Conservation (phyloP, 1,140 invertebrate species). For the Protaetia brevitarsis region DNA sequence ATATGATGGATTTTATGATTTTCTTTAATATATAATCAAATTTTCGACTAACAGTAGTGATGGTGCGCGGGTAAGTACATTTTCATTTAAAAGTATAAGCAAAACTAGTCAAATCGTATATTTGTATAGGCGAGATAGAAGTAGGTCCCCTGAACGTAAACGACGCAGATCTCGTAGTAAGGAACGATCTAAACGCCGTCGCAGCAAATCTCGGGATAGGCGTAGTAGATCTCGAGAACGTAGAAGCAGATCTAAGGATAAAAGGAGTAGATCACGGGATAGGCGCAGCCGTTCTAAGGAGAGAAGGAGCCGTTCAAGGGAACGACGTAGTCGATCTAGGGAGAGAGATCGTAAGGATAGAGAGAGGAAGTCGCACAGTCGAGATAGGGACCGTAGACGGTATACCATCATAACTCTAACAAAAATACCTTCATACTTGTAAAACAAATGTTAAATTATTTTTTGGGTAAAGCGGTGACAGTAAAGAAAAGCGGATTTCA, state of each 20-base stretch:
- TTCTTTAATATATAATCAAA: background rate
- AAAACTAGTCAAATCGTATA: background rate
- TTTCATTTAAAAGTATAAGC: slow-evolving; percentile 44
- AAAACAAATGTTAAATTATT: slow-evolving; percentile 33
- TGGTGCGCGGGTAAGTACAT: slow-evolving; percentile 41
- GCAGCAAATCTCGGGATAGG: slow-evolving; percentile 26
- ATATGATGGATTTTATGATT: background rate
- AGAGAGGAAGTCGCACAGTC: slow-evolving; percentile 42
- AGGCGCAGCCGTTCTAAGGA: slow-evolving; percentile 49
- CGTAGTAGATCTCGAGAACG: slow-evolving; percentile 39
- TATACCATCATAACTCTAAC: slow-evolving; percentile 29
- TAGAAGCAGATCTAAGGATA: slow-evolving; percentile 48
- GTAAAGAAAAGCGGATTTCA: slow-evolving; percentile 53
- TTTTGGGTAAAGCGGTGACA: slow-evolving; percentile 50
- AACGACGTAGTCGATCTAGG: slow-evolving; percentile 51
- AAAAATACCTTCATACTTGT: slow-evolving; percentile 18
- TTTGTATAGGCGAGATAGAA: slow-evolving; percentile 41
- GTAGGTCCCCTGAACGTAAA: slow-evolving; percentile 61
- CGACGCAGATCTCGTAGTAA: slow-evolving; percentile 60
- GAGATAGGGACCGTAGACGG: slow-evolving; percentile 52
- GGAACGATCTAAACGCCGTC: slow-evolving; percentile 51
- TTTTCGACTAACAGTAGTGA: slow-evolving; percentile 16
- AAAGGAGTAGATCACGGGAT: slow-evolving; percentile 48
- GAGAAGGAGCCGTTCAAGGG: slow-evolving; percentile 51
- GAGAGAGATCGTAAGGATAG: slow-evolving; percentile 45